Evolutionary conservation across 2,888 invertebrate genomes (phyloP), one percentile per base, ranked within the genome.

Genomic region (Hirtodrosophila trivittata): DNA sequence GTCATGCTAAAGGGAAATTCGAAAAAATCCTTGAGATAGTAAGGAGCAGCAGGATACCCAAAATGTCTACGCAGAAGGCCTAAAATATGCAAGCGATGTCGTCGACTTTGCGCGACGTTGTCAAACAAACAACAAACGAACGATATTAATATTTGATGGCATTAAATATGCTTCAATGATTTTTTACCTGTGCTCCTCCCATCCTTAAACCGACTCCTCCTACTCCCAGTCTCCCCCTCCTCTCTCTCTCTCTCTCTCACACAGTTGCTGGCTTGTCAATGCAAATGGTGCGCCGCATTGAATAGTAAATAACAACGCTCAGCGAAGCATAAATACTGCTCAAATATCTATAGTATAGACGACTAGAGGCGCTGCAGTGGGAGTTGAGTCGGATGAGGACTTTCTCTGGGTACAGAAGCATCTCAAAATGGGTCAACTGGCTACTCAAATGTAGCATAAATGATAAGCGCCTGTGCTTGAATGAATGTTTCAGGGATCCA

Each of bases 161-260:
- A 83, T 85, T 82, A 83, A 85, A 77, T 78, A 75, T 73, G 86
- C 78, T 72, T 72, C 72, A 86, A 81, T 85, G 81, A 68, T 64
- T 66, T 66, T 68, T 60, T 66, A 73, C 73, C 73, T 74, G 49
- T 39, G 9, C 28, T n/a, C 7, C 28, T 28, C 28, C 28, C 28
- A 8, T 28, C 41, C 49, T 13, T 6, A 1, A 14, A 12, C 3
- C 45, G 6, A 12, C n/a, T 16, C 8, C 10, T 5, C 6, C 28
- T 12, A 26, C 18, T 42, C 12, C 13, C 13, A 35, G 1, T 16
- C 28, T 14, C 41, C 9, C 8, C 28, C 1, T 25, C 10, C 14
- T 12, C 26, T 6, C 3, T 38, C 38, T 8, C 57, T 38, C 16
- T 25, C 18, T 21, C 18, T 21, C 18, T 21, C 18, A 3, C 18